Conservation (phyloP, 2,888 invertebrate species). For the Actias luna region DNA sequence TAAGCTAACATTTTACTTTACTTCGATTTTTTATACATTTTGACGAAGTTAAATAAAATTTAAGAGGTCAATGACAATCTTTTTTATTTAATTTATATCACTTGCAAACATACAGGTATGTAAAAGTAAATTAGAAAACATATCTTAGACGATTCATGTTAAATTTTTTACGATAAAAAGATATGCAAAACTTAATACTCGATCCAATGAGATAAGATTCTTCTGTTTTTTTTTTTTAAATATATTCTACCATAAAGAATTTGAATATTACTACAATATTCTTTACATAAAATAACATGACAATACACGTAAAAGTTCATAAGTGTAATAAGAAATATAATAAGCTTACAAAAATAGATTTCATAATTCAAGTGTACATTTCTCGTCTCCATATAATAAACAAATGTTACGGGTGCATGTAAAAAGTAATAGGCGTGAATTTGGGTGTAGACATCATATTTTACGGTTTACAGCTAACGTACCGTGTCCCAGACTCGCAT, state of each 20-base stretch:
- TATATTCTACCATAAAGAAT: background rate
- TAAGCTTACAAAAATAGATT: slow-evolving; percentile 1
- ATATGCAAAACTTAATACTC: background rate
- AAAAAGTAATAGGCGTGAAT: slow-evolving; percentile 10
- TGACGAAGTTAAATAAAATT: background rate
- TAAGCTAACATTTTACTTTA: background rate
- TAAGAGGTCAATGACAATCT: background rate
- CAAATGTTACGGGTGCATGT: slow-evolving; percentile 7
- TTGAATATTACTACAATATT: background rate
- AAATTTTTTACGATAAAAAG: background rate
- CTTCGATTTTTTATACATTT: background rate
- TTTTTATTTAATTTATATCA: background rate
- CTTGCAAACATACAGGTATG: background rate
- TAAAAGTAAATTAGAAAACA: background rate
- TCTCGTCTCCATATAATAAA: background rate
- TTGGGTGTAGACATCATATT: slow-evolving; percentile 10
- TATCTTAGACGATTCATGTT: background rate
- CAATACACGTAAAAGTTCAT: background rate
- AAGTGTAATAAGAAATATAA: background rate
- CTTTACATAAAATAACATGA: background rate
- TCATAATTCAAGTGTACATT: background rate
- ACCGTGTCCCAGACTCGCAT: slow-evolving; percentile 1
- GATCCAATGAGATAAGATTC: too few relatives aligned
- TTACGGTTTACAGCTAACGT: background rate
- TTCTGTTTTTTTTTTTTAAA: background rate